Conservation (phyloP, 2,888 invertebrate genomes). For the Furcula furcula region DNA sequence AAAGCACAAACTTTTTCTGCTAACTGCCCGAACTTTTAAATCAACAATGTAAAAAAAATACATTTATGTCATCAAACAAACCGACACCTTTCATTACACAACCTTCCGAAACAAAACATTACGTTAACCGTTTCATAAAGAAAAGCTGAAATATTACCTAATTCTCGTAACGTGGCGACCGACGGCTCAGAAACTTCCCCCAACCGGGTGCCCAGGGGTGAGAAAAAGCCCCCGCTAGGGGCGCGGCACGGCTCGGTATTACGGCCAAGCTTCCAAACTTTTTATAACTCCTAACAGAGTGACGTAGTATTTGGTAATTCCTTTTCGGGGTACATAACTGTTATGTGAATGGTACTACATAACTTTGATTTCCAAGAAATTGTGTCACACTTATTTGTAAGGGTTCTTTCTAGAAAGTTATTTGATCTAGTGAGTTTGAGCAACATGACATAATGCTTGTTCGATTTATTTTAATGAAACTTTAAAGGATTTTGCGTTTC, state of each 20-base stretch:
- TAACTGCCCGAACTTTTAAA: too few relatives aligned
- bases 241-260: too few relatives aligned
- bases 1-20: too few relatives aligned
- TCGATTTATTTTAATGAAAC: too few relatives aligned
- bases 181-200: constrained; percentile 39
- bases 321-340: constrained; percentile 23
- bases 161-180: constrained; percentile 51
- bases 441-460: too few relatives aligned
- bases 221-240: constrained; percentile 34
- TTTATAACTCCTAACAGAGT: constrained; percentile 45
- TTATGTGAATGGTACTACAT: constrained; percentile 17
- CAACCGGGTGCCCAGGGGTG: constrained; percentile 30
- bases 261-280: constrained; percentile 52
- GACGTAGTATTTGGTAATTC: constrained; percentile 40
- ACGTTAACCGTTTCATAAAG: constrained; percentile 15
- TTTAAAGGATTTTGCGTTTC: too few relatives aligned
- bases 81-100: constrained; percentile 2
- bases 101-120: constrained; percentile 8
- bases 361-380: constrained; percentile 15
- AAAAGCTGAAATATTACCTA: constrained; percentile 55
- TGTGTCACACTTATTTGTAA: constrained; percentile 14
- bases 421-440: too few relatives aligned
- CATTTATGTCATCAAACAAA: constrained; percentile 2
- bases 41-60: not conserved
- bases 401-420: constrained; percentile 14